A percentile compares a stretch with the other conserved stretches of the same genome.
Evolutionary conservation across 2,888 invertebrate genomes (phyloP).

Genomic region (Harpagoxenus sublaevis): DNA sequence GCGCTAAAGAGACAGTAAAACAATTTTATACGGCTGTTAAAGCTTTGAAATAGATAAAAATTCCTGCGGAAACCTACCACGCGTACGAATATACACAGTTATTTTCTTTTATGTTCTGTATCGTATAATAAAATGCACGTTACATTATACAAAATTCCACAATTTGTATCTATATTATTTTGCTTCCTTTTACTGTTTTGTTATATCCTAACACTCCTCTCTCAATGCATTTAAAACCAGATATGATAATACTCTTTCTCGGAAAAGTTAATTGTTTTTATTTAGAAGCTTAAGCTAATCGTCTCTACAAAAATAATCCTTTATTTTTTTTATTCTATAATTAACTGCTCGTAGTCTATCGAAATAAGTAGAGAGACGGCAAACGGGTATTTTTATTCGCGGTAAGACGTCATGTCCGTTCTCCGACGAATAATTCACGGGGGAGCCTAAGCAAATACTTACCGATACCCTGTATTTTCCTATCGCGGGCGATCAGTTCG

Average conservation of each 20-base stretch:
- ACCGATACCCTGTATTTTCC: constrained; percentile 61
- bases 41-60: constrained; percentile 49
- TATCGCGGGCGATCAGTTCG: constrained; percentile 53
- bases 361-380: constrained; percentile 24
- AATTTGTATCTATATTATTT: constrained; percentile 32
- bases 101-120: constrained; percentile 47
- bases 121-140: background rate
- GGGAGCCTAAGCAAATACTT: constrained; percentile 62
- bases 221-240: background rate
- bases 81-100: constrained; percentile 9
- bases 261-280: constrained; percentile 4
- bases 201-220: background rate
- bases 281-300: background rate
- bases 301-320: background rate
- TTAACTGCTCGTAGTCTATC: constrained; percentile 19
- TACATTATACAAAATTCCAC: constrained; percentile 26
- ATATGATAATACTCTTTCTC: background rate
- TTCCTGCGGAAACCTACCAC: constrained; percentile 29
- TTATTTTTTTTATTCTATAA: constrained; percentile 33
- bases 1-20: constrained; percentile 39
- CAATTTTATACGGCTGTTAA: constrained; percentile 52
- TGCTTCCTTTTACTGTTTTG: background rate
- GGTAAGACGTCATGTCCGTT: constrained; percentile 54
- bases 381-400: constrained; percentile 61
- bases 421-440: constrained; percentile 53